Evolutionary conservation across 2,797 vertebrate species (phyloP).

Genomic region (Chelonia mydas): DNA sequence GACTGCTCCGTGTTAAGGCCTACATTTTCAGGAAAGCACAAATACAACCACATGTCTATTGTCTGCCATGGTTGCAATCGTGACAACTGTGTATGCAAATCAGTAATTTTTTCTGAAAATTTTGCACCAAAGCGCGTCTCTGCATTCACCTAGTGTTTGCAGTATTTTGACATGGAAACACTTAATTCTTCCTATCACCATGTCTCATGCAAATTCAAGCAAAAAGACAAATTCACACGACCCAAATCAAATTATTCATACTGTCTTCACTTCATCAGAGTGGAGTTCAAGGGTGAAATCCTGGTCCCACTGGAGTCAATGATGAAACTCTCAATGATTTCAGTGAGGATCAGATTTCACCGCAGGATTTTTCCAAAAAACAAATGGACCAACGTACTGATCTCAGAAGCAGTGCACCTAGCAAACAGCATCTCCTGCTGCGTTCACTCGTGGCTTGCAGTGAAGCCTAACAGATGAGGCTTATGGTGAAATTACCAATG

Average conservation of each 20-base stretch:
- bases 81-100: neutral
- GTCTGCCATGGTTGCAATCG: neutral
- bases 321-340: neutral
- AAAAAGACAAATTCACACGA: neutral
- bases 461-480: neutral
- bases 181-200: neutral
- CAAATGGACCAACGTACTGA: neutral
- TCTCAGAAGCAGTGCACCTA: neutral
- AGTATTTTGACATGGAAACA: neutral
- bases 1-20: neutral
- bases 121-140: neutral
- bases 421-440: neutral
- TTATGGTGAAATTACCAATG: neutral
- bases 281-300: neutral
- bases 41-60: neutral
- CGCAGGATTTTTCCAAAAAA: neutral
- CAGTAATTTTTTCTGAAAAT: neutral
- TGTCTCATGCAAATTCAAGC: neutral
- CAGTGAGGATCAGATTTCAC: neutral
- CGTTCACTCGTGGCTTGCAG: neutral
- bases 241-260: neutral
- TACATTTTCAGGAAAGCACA: fast-evolving
- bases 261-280: neutral
- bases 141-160: neutral
- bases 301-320: neutral